Conservation (phyloP, 92 coral and sea anemone species). For the Meandrina meandrites region DNA sequence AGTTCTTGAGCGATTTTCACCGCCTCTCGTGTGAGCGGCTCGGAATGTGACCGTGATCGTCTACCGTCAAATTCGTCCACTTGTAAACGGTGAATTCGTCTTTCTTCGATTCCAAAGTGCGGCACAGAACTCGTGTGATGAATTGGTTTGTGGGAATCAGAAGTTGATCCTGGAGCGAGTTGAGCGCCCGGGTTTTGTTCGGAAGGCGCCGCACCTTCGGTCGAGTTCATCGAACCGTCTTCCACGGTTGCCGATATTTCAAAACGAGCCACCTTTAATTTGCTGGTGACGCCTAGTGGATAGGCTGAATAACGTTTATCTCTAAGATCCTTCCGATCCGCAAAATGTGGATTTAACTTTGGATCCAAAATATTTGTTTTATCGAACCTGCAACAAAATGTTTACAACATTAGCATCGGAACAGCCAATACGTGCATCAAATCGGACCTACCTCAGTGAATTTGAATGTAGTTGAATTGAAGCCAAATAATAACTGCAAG, state of each 20-base stretch:
- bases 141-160: slow-evolving; percentile 7
- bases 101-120: slow-evolving; percentile 4
- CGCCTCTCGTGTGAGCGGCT: slow-evolving; percentile 58
- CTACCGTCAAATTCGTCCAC: slow-evolving; percentile 39
- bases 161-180: slow-evolving; percentile 10
- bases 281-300: background rate
- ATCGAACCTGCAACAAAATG: slow-evolving; percentile 9
- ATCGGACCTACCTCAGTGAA: background rate
- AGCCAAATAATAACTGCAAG: background rate
- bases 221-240: background rate
- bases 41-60: slow-evolving; percentile 67
- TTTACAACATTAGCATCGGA: background rate
- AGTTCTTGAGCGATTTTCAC: slow-evolving; percentile 51
- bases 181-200: background rate
- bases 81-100: slow-evolving; percentile 5
- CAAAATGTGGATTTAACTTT: background rate
- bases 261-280: background rate
- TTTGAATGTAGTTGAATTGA: background rate
- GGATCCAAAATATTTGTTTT: background rate
- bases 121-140: slow-evolving; percentile 24
- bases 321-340: background rate
- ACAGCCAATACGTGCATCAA: background rate
- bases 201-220: background rate
- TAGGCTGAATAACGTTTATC: background rate
- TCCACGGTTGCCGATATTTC: background rate